Evolutionary conservation across 2,113 vertebrate species (phyloP).

Genomic region (Pseudois nayaur): DNA sequence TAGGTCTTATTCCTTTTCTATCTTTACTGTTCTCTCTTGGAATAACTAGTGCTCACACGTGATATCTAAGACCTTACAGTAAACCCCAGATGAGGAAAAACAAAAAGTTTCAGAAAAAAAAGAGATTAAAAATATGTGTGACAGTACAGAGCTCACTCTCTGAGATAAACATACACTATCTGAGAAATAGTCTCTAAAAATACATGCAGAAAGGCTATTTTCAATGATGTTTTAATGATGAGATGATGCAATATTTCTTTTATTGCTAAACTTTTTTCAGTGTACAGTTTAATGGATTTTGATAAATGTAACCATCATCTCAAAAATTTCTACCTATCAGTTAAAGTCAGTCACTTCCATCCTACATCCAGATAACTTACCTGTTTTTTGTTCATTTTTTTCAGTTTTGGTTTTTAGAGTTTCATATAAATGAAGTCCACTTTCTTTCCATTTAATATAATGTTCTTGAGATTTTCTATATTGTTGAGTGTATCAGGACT

Average conservation of each 20-base stretch:
- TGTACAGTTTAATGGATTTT: background rate
- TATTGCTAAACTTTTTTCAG: background rate
- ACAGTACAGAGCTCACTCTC: background rate
- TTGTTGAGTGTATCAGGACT: background rate
- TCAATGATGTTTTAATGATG: background rate
- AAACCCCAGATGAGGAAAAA: background rate
- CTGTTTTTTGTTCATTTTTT: background rate
- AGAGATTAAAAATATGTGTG: background rate
- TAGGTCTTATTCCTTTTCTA: background rate
- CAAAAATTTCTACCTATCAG: background rate
- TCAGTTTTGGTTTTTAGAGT: background rate
- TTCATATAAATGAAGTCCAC: background rate
- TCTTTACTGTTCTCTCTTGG: background rate
- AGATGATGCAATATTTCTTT: background rate
- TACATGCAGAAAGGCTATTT: background rate
- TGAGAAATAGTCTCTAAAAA: background rate
- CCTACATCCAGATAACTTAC: background rate
- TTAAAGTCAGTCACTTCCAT: background rate
- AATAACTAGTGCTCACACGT: background rate
- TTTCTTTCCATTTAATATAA: background rate
- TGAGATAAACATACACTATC: background rate
- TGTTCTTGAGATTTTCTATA: background rate
- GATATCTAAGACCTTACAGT: background rate
- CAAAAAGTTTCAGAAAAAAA: background rate
- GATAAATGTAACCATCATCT: background rate